Evolutionary conservation across 2,113 vertebrate species (phyloP).

Genomic region (Tragelaphus imberbis): DNA sequence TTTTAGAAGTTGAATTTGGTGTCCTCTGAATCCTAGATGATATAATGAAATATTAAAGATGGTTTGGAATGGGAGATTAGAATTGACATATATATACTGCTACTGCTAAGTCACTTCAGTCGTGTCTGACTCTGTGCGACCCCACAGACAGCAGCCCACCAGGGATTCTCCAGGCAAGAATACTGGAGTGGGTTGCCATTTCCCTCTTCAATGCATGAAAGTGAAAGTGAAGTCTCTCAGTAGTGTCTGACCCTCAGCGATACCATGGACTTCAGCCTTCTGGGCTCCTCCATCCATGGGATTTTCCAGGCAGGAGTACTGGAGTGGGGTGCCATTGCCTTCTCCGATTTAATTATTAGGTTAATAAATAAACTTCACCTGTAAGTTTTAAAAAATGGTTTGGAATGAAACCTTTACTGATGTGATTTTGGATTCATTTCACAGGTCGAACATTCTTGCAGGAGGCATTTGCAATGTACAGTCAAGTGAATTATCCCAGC

Average conservation of each 20-base stretch:
- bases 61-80: not conserved
- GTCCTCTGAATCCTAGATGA: not conserved
- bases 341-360: not conserved
- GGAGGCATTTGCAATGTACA: not conserved
- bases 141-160: no score
- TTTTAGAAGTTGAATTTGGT: conserved; percentile 23
- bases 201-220: no score
- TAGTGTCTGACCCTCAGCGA: no score
- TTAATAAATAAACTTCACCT: not conserved
- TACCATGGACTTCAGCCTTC: no score
- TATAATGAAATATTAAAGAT: conserved; percentile 17
- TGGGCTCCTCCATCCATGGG: no score
- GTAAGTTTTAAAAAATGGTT: not conserved
- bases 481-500: not conserved
- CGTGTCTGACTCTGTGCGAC: no score
- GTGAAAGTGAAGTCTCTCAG: no score
- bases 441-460: not conserved
- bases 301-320: no score
- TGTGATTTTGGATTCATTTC: conserved; percentile 35
- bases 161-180: no score
- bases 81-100: not conserved
- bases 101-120: no score
- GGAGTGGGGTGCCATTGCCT: no score
- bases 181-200: no score
- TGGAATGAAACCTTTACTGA: not conserved